Conservation (phyloP, 2,113 vertebrate species). For the human (Homo sapiens) region GRCh38 chr22:28074501-28075000, state of each 20-base stretch:
- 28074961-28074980: too few relatives aligned
- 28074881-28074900: too few relatives aligned
- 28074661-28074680: background rate
- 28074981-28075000: too few relatives aligned
- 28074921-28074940: too few relatives aligned
- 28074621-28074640: too few relatives aligned
- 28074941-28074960: too few relatives aligned
- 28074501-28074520: background rate
- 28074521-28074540: background rate
- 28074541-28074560: background rate
- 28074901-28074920: too few relatives aligned
- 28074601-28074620: background rate
- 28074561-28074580: background rate
- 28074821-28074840: too few relatives aligned
- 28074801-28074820: background rate
- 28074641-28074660: fast-evolving
- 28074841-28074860: too few relatives aligned
- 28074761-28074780: background rate
- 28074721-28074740: background rate
- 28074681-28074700: background rate
- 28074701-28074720: background rate
- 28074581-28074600: background rate
- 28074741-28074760: background rate
- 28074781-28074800: background rate
- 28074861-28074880: too few relatives aligned